Evolutionary conservation across 2,797 vertebrate species (phyloP).

Genomic region (Etheostoma nigrum): DNA sequence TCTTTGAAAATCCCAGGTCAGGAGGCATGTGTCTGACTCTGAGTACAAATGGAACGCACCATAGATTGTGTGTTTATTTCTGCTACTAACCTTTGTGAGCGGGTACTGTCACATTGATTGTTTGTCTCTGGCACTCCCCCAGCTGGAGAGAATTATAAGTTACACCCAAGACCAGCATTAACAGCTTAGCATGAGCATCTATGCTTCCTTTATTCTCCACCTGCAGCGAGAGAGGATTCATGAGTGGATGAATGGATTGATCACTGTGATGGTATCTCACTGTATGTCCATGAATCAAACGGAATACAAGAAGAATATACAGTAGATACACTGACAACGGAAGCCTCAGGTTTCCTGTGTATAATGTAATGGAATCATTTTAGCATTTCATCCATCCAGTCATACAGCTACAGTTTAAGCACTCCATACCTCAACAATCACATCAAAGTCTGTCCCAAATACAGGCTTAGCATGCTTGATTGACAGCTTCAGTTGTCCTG

Average conservation of each 20-base stretch:
- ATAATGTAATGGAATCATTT: background rate
- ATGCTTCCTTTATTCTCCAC: slow-evolving; percentile 76
- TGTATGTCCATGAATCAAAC: background rate
- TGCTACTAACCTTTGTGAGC: slow-evolving; percentile 70
- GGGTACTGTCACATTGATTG: slow-evolving; percentile 65
- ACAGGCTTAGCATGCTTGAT: slow-evolving; percentile 79
- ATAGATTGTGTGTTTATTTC: background rate
- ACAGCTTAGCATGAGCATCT: slow-evolving; percentile 73
- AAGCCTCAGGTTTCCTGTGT: background rate
- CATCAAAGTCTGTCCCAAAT: slow-evolving; percentile 86
- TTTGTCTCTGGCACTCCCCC: slow-evolving; percentile 76
- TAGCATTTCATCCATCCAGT: background rate
- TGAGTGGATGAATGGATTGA: background rate
- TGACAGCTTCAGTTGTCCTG: slow-evolving; percentile 71
- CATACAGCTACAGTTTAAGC: background rate
- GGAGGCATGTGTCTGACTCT: too few species aligned
- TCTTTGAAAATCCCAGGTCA: too few species aligned
- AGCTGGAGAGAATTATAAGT: slow-evolving; percentile 81
- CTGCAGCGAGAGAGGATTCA: slow-evolving; percentile 28
- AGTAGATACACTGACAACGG: background rate
- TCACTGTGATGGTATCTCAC: too few species aligned
- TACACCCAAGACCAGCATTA: slow-evolving; percentile 67
- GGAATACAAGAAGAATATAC: background rate
- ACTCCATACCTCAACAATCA: slow-evolving; percentile 79
- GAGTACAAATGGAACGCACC: too few species aligned